phyloP scores from a whole-genome alignment of 2,797 vertebrate genomes.

The Cynopterus sphinx region DNA sequence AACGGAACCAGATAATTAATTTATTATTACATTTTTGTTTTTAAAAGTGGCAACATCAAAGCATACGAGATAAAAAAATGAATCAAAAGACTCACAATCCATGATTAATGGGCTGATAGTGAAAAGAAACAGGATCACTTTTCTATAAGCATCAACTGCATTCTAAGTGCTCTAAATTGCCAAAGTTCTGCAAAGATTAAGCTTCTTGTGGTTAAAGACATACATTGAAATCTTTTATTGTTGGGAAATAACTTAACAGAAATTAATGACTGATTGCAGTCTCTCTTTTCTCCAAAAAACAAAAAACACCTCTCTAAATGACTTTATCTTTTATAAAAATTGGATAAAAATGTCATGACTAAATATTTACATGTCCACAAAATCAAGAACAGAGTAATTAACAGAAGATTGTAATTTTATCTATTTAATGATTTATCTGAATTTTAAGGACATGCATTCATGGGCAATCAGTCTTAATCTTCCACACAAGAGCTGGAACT shows the following conservation, averaged over 20 bases:
- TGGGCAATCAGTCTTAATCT: constrained; percentile 65
- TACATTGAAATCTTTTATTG: constrained; percentile 73
- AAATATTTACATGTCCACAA: constrained; percentile 60
- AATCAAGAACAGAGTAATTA: constrained; percentile 58
- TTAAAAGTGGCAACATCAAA: constrained; percentile 65
- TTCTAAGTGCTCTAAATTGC: constrained; percentile 82
- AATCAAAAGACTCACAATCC: constrained; percentile 82
- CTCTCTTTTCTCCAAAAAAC: constrained; percentile 20
- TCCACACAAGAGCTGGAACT: constrained; percentile 16
- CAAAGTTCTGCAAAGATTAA: constrained; percentile 76
- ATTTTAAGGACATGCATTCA: constrained; percentile 56
- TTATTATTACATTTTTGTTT: constrained; percentile 23
- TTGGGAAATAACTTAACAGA: constrained; percentile 65
- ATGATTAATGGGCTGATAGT: constrained; percentile 93
- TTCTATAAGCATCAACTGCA: constrained; percentile 87
- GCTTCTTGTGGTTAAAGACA: constrained; percentile 53
- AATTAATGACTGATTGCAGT: constrained; percentile 71
- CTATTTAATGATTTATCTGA: constrained; percentile 64
- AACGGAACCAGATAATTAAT: not conserved
- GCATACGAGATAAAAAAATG: constrained; percentile 77
- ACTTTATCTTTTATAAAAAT: constrained; percentile 59
- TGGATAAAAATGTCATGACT: constrained; percentile 40
- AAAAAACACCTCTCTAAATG: constrained; percentile 26
- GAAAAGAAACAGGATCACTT: constrained; percentile 93
- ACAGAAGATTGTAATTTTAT: constrained; percentile 57